These are phyloP conservation scores for Antrozous pallidus DNA, from an alignment of 2,797 vertebrate species.

Conservation along the genomic window DNA sequence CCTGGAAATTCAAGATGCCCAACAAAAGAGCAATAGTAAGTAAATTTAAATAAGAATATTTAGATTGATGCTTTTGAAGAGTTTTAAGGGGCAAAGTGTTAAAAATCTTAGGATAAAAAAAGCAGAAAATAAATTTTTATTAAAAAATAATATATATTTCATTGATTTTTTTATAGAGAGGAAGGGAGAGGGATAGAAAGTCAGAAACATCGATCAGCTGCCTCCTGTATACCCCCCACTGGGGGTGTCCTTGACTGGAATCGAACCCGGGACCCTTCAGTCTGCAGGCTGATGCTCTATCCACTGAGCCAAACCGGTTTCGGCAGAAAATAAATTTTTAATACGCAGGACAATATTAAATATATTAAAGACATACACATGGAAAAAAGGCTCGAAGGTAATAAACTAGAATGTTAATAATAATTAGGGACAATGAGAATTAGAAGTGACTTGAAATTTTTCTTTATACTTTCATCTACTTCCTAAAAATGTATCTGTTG, in stretches of 20 bases:
- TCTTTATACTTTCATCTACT: background rate
- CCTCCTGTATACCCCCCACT: too few relatives aligned
- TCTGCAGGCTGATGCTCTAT: too few relatives aligned
- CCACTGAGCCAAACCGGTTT: too few relatives aligned
- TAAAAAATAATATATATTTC: too few relatives aligned
- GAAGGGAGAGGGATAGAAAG: too few relatives aligned
- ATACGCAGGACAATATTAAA: too few relatives aligned
- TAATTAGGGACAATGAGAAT: background rate
- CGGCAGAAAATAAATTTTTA: too few relatives aligned
- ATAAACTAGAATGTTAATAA: background rate
- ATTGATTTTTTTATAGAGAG: too few relatives aligned
- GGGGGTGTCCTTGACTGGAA: too few relatives aligned
- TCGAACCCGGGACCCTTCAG: too few relatives aligned
- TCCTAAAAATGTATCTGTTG: background rate
- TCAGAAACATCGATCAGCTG: too few relatives aligned
- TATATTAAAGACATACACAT: too few relatives aligned
- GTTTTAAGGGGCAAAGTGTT: background rate
- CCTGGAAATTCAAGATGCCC: background rate
- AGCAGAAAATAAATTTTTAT: background rate
- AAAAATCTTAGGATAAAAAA: background rate
- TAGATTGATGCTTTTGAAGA: background rate
- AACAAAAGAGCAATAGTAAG: background rate
- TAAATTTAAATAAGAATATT: background rate
- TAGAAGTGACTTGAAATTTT: background rate
- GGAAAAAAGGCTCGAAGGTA: background rate